Base-by-base conservation (phyloP, 2,888 invertebrate species). In the Polydesmus complanatus region DNA sequence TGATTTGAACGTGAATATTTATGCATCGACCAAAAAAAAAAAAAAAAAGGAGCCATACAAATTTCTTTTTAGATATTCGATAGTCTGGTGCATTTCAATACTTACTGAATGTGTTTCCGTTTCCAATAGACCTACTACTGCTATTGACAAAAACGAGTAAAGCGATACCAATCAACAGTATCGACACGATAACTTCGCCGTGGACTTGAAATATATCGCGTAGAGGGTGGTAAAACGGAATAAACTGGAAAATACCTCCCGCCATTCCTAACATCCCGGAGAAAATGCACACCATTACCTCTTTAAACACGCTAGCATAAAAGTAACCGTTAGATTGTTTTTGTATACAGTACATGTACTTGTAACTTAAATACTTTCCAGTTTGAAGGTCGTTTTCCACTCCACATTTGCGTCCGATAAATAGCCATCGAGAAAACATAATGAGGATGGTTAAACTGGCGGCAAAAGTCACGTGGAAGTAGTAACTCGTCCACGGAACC, bases 401-500 rank as follows among this genome's bases (percentile, higher is more conserved):
- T 8, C 37, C 37, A 19, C 78, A 75, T 54, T 74, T 75, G 22
- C 78, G 78, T 26, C 71, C 71, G 18, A 71, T 71, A 59, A 82
- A 73, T 69, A 80, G 74, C 25, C 73, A 74, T 63, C 83, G 77
- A 56, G 78, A 75, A 3, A 78, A 77, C 62, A 81, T 80, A 71
- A 86, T 85, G 69, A 84, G 79, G 70, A 81, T 83, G 19, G 78
- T 80, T 70, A 88, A 84, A 65, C 84, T 82, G 0, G 83, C 81
- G 0, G 86, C 81, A 70, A 88, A 88, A 0, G 84, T 75, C 0
- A 84, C 79, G 71, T 88, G 88, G 77, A 88, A 88, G 70, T 86
- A 88, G 73, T 86, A 88, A 0, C 86, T 86, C 70, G 84, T 88
- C 84, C 85, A 87, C 0, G 88, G 88, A 23, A 88, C 86, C 83